Percentiles rank a stretch among this genome's conserved stretches.
Conservation (phyloP, 1,140 invertebrate species). For the Drosophila punjabiensis region DNA sequence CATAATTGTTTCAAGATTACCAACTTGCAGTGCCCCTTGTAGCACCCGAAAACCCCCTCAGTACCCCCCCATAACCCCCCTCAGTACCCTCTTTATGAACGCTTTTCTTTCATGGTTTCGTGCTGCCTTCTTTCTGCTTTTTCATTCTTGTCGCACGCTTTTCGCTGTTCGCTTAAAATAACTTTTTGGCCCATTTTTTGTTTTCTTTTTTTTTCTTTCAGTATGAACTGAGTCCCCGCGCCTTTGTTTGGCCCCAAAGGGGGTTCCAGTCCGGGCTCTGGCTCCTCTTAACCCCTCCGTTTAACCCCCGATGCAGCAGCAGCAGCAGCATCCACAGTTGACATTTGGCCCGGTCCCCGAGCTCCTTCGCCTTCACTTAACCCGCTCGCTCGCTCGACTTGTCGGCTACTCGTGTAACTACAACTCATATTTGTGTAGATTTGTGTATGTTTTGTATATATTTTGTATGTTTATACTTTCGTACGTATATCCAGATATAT, state of each 20-base stretch:
- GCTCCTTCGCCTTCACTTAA: conserved; percentile 6
- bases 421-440: conserved; percentile 49
- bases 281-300: conserved; percentile 3
- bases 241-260: conserved; percentile 57
- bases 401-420: conserved; percentile 45
- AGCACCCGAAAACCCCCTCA: neutral
- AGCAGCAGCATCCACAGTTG: conserved; percentile 27
- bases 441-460: conserved; percentile 10
- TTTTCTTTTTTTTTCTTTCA: too few relatives aligned
- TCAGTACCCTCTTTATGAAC: conserved; percentile 24
- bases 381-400: conserved; percentile 9
- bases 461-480: conserved; percentile 1
- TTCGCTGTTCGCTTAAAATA: conserved; percentile 72
- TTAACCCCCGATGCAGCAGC: conserved; percentile 27
- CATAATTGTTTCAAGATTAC: conserved; percentile 82
- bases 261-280: conserved; percentile 1
- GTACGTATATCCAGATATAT: neutral
- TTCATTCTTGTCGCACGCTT: conserved; percentile 53
- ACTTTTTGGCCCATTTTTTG: conserved; percentile 77
- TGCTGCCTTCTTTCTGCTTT: conserved; percentile 30
- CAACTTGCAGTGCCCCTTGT: conserved; percentile 20
- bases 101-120: conserved; percentile 46
- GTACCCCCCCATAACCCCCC: neutral
- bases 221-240: too few relatives aligned
- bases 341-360: conserved; percentile 38